Conservation (phyloP, 1,140 invertebrate species). For the Dinoponera quadriceps region DNA sequence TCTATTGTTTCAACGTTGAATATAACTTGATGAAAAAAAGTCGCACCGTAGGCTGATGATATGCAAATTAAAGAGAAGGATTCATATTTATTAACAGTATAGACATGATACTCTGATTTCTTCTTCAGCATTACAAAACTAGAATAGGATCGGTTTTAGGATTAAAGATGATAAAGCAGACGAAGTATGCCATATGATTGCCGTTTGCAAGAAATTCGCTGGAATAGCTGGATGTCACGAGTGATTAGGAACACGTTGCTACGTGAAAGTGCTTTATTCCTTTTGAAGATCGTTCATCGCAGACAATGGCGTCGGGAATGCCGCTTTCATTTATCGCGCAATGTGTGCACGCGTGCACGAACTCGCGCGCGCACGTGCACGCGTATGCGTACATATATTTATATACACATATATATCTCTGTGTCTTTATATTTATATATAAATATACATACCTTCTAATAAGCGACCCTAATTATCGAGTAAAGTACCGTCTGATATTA, state of each 20-base stretch:
- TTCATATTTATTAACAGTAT: too few relatives aligned
- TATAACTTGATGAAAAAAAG: too few relatives aligned
- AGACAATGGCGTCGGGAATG: constrained; percentile 75
- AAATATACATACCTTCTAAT: constrained; percentile 75
- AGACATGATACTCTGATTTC: too few relatives aligned
- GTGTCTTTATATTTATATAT: constrained; percentile 67
- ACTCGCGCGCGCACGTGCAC: constrained; percentile 51
- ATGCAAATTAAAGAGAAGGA: too few relatives aligned
- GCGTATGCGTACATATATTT: constrained; percentile 36
- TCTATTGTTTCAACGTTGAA: too few relatives aligned
- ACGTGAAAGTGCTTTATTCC: constrained; percentile 77
- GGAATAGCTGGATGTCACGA: constrained; percentile 1
- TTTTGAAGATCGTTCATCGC: constrained; percentile 76
- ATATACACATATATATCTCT: constrained; percentile 62
- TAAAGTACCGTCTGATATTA: constrained; percentile 77
- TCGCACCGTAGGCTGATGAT: too few relatives aligned
- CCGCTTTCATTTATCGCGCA: constrained; percentile 70
- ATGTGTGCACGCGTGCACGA: constrained; percentile 68
- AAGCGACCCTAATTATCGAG: constrained; percentile 76
- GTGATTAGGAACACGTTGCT: constrained; percentile 67
- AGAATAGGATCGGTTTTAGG: background rate
- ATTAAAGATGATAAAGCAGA: background rate
- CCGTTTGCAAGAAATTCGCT: background rate
- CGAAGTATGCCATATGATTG: constrained; percentile 2
- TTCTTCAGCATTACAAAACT: too few relatives aligned